Conservation (phyloP, 2,888 invertebrate species). For the Diaprepes abbreviatus region DNA sequence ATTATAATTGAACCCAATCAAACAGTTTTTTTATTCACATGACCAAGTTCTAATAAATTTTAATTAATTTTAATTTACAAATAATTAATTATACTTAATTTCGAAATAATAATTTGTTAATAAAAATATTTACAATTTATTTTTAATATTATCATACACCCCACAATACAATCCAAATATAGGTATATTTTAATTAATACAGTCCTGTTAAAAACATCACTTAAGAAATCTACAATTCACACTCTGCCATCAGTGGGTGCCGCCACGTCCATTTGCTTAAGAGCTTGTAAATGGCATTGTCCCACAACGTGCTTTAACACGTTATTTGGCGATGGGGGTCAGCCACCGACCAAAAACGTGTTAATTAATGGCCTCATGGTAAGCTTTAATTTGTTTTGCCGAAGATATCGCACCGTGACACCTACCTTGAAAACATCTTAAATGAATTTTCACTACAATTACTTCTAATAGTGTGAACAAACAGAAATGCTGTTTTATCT, state of each 20-base stretch:
- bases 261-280: constrained; percentile 40
- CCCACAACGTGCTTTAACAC: constrained; percentile 19
- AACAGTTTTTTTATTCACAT: no score
- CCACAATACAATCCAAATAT: no score
- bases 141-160: no score
- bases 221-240: constrained; percentile 26
- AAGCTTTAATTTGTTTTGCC: constrained; percentile 15
- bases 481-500: no score
- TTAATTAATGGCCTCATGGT: constrained; percentile 24
- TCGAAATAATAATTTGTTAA: no score
- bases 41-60: no score
- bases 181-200: constrained; percentile 2
- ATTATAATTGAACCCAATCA: no score
- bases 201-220: constrained; percentile 24
- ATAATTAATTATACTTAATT: no score
- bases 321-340: constrained; percentile 31
- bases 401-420: constrained; percentile 8
- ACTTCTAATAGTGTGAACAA: no score
- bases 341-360: constrained; percentile 30
- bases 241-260: constrained; percentile 28
- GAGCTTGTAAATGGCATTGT: constrained; percentile 41
- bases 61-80: no score
- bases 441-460: no score
- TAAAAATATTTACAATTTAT: no score
- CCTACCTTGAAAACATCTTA: neutral